Conservation (phyloP, 2,888 invertebrate genomes). For the Agrotis exclamationis region DNA sequence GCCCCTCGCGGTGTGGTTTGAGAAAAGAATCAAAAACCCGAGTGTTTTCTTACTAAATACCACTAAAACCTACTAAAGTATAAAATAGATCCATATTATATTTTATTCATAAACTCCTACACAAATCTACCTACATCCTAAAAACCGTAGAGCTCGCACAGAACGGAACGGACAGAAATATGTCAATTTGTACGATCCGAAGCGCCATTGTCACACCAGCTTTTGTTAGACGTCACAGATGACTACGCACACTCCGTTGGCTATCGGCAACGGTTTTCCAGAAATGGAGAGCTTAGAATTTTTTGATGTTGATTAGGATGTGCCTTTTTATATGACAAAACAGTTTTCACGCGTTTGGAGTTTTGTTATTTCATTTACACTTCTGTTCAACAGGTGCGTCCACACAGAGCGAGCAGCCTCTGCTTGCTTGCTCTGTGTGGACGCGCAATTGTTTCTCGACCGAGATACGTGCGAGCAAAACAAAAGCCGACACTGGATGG, state of each 20-base stretch:
- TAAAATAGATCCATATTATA: background rate
- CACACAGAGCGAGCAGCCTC: too few species aligned
- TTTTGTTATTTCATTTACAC: background rate
- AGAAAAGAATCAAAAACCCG: too few species aligned
- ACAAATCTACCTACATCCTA: background rate
- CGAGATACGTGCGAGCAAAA: too few species aligned
- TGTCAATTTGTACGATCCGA: constrained; percentile 62
- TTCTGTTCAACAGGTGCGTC: too few species aligned
- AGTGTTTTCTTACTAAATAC: too few species aligned
- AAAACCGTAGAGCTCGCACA: constrained; percentile 17
- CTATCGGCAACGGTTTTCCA: constrained; percentile 23
- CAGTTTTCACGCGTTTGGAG: background rate
- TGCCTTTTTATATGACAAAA: background rate
- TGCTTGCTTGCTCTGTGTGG: too few species aligned
- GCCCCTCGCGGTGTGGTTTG: too few species aligned
- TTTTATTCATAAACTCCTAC: constrained; percentile 19
- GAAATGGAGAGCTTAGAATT: constrained; percentile 16
- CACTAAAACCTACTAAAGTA: too few species aligned
- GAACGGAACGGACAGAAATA: constrained; percentile 58
- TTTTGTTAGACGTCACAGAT: constrained; percentile 60
- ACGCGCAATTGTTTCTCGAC: too few species aligned
- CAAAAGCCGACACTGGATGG: too few species aligned
- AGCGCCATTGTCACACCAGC: constrained; percentile 47
- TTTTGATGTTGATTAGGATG: constrained; percentile 17
- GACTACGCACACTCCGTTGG: constrained; percentile 25